Evolutionary conservation across 2,113 vertebrate species (phyloP), one percentile per base, ranked within the genome.

Genomic region (Psilopsiagon aymara): DNA sequence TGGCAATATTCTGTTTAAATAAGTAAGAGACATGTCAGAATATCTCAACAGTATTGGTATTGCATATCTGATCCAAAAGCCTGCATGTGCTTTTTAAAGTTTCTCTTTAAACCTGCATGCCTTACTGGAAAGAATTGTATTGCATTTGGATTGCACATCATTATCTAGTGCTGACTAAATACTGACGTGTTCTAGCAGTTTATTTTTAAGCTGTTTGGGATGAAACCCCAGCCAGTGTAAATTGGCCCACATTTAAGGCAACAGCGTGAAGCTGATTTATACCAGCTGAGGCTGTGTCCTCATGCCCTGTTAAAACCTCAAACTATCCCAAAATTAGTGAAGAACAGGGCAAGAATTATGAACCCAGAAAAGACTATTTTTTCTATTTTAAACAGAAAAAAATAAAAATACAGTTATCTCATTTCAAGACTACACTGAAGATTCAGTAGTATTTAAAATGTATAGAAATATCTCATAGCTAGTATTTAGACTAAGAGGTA

Each of bases 401-500:
- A 44, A 43, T 4, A 41, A 9, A 57, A 57, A 35, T 19, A 59
- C 21, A 51, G 29, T 75, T 57, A 92, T 71, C 60, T 78, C 9
- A 84, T 90, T 93, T 94, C 66, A 91, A 95, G 77, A 94, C 55
- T 75, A 95, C 76, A 91, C 28, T 43, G 86, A 94, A 95, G 28
- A 71, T 74, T 86, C 29, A 44, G 43, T 49, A 93, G 57, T 94
- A 92, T 71, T 88, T 90, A 85, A 95, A 93, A 88, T 90, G 96
- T 91, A 97, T 97, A 98, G 52, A 95, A 96, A 97, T 95, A 97
- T 97, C 92, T 97, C 96, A 96, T 97, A 98, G 97, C 95, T 97
- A 97, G 91, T 97, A 97, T 97, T 98, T 96, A 97, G 95, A 97
- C 94, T 96, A 97, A 98, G 98, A 98, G 98, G 98, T 98, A 98